Conservation (phyloP, 2,113 vertebrate genomes). For the Austrofundulus limnaeus region DNA sequence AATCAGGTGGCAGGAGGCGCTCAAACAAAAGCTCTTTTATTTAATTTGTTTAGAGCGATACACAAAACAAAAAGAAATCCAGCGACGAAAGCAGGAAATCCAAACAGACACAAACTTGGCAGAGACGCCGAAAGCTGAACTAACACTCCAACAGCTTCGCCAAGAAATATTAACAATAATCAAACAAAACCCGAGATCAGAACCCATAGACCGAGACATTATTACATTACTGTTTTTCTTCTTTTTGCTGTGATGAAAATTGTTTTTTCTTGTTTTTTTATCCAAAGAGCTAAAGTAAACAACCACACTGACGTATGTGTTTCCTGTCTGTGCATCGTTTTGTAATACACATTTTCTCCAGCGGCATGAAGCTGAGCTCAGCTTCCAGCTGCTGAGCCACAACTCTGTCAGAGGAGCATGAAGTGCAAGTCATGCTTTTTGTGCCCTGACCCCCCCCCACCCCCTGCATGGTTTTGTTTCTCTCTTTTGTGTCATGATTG, state of each 20-base stretch:
- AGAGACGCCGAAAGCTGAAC: background rate
- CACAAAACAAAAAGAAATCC: background rate
- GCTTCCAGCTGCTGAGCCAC: background rate
- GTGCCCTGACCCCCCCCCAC: conserved; percentile 40
- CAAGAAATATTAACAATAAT: background rate
- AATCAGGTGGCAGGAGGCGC: too few species aligned
- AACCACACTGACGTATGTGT: background rate
- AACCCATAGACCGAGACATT: background rate
- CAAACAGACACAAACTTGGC: background rate
- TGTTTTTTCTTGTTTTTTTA: too few species aligned
- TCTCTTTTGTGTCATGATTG: conserved; percentile 57
- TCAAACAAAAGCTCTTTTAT: too few species aligned
- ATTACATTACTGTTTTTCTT: background rate
- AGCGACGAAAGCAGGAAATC: background rate
- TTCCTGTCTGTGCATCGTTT: background rate
- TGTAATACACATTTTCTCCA: background rate
- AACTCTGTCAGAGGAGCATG: background rate
- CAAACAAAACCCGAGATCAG: background rate
- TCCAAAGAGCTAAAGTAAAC: background rate
- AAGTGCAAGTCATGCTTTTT: conserved; percentile 22
- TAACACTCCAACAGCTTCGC: background rate
- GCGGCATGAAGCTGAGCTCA: background rate
- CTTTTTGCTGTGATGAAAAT: background rate
- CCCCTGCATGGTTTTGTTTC: conserved; percentile 52
- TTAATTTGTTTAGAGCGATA: too few species aligned